A percentile compares a stretch with the other conserved stretches of the same genome.
Conservation (phyloP, 2,888 invertebrate species). For the Anoplius nigerrimus region DNA sequence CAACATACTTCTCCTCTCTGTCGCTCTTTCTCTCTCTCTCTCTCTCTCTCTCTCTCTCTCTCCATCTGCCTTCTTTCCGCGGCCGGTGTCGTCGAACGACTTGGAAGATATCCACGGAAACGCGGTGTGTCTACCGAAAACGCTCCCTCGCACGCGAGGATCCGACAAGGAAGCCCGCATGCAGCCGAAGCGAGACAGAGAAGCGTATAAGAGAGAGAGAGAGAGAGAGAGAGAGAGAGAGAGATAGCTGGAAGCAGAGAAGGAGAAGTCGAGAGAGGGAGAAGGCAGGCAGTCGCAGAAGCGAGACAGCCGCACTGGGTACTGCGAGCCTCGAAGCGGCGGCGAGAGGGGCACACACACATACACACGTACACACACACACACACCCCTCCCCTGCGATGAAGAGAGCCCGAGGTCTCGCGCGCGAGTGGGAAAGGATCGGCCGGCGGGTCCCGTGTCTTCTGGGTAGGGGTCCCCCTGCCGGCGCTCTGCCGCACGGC, state of each 20-base stretch:
- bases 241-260: conserved; percentile 9
- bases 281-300: conserved; percentile 13
- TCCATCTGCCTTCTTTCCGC: not conserved
- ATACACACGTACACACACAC: conserved; percentile 13
- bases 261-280: conserved; percentile 9
- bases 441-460: too few relatives aligned
- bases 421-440: too few relatives aligned
- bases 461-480: too few relatives aligned
- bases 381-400: too few relatives aligned
- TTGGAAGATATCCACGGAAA: not conserved
- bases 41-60: not conserved
- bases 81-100: not conserved
- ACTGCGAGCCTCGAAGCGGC: not conserved
- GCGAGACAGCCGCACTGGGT: conserved; percentile 11
- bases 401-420: too few relatives aligned
- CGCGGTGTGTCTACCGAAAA: not conserved
- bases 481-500: not conserved
- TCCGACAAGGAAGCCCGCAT: not conserved
- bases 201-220: not conserved
- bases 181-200: too few relatives aligned
- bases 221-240: conserved; percentile 8
- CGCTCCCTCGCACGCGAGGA: not conserved
- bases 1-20: not conserved
- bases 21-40: not conserved
- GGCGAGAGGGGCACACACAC: not conserved